Evolutionary conservation across 2,797 vertebrate species (phyloP), one percentile per base, ranked within the genome.

Genomic region (Enteromius mattozi): DNA sequence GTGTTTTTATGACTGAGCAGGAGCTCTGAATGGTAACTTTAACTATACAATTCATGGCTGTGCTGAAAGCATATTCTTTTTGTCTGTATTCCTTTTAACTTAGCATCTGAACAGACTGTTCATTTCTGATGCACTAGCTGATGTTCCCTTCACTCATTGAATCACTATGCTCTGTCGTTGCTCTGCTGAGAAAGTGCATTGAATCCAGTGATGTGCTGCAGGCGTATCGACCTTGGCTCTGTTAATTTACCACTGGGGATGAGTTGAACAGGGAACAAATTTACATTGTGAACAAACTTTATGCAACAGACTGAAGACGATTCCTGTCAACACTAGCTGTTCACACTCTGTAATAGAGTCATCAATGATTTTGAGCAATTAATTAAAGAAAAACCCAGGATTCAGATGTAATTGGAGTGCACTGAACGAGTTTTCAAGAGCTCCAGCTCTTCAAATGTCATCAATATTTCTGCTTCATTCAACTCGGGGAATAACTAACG

Each of bases 251-350:
- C 54, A 83, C 83, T 9, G 40, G 83, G 66, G 82, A 84, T 54
- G 51, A 70, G 85, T 40, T 61, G 56, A 85, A 83, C 24, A n/a
- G 77, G 30, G 66, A 56, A 19, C 69, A 24, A 81, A 79, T 85
- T 88, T 85, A 81, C 85, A 85, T 82, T 24, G 30, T 69, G 80
- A 87, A 54, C 74, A 76, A 86, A 81, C 71, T 65, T 63, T 66
- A 24, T 70, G 51, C 81, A 66, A 56, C 80, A 85, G 79, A 66
- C 71, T 47, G 14, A 79, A 77, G 51, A 76, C 0, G 42, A 74
- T 81, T 65, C 66, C 80, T 83, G 83, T 81, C 82, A 83, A 88
- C 80, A 87, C 51, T 42, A 6, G 40, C 56, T 83, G 83, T 85
- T 87, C 85, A 81, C 83, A 75, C 59, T 37, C 35, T 51, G 77